Base-by-base conservation (phyloP, 2,113 vertebrate species). In the Amphiprion percula region DNA sequence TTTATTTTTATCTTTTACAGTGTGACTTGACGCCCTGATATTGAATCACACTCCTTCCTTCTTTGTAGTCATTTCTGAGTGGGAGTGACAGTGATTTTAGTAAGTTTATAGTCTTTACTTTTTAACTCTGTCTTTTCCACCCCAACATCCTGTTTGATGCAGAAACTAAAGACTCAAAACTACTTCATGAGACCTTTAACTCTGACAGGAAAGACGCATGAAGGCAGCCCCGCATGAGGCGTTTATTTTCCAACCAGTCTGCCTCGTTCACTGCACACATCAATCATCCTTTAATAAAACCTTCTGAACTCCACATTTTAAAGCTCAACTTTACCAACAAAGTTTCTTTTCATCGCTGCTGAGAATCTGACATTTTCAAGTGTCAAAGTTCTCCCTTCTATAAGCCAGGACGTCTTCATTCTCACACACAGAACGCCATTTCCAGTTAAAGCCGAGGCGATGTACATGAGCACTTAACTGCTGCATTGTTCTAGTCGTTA, bases 331-430 rank as follows among this genome's bases (percentile, higher is more conserved):
- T 10, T 44, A 28, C 33, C 76, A 68, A 88, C 79, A 87, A 69
- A 81, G 77, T 75, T 17, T 73, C 77, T 73, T 70, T 66, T 80
- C 56, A 56, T 26, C 2, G n/a, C 66, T 10, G 50, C 85, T 75
- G 75, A 66, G 72, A 87, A 60, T 15, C 53, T 76, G 83, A 86
- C 76, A 87, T 87, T 86, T 80, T 60, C 15, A 70, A 79, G 65
- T 24, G 56, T 74, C 50, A 17, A 23, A 60, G 63, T 62, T 76
- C 52, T 44, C 28, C 73, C 55, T 16, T 2, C 33, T 37, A 37
- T 10, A 39, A 72, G 62, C 78, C 53, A 66, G 49, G 62, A 53
- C 8, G 28, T 37, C 56, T n/a, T 63, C 8, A 67, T 56, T 87
- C 55, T 77, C 63, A 63, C 58, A 63, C 26, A 44, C 50, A 47